Conservation (phyloP, 2,888 invertebrate species). For the Steinernema carpocapsae region DNA sequence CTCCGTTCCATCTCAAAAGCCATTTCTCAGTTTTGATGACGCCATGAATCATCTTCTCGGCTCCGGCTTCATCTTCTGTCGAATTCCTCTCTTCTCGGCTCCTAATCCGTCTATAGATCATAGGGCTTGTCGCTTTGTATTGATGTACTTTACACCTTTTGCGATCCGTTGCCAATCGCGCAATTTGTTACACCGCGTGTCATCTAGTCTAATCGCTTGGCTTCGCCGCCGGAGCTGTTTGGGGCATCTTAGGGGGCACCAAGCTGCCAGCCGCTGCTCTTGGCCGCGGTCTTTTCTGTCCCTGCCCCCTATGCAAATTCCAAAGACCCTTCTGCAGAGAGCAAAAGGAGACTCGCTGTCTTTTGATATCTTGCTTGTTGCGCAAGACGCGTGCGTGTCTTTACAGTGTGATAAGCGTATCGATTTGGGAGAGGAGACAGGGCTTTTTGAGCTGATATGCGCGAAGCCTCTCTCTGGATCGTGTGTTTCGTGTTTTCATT, state of each 20-base stretch:
- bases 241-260: not conserved
- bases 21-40: too few relatives aligned
- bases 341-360: not conserved
- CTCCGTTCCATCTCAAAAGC: too few relatives aligned
- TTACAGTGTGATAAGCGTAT: slow-evolving; percentile 24
- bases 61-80: too few relatives aligned
- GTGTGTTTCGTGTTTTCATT: not conserved
- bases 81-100: not conserved
- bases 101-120: not conserved
- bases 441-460: too few relatives aligned
- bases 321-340: too few relatives aligned
- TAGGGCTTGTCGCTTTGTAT: slow-evolving; percentile 26
- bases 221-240: too few relatives aligned
- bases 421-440: too few relatives aligned
- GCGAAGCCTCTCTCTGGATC: not conserved
- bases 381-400: slow-evolving; percentile 8
- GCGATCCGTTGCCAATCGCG: not conserved
- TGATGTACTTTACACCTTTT: slow-evolving; percentile 20
- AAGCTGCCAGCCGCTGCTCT: not conserved
- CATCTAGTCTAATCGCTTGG: not conserved
- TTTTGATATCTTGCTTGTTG: not conserved
- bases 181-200: slow-evolving; percentile 12
- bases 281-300: not conserved
- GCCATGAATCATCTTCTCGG: too few relatives aligned
- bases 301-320: not conserved